Evolutionary conservation across 2,797 vertebrate genomes (phyloP).

Genomic region (Anguilla pacifica): DNA sequence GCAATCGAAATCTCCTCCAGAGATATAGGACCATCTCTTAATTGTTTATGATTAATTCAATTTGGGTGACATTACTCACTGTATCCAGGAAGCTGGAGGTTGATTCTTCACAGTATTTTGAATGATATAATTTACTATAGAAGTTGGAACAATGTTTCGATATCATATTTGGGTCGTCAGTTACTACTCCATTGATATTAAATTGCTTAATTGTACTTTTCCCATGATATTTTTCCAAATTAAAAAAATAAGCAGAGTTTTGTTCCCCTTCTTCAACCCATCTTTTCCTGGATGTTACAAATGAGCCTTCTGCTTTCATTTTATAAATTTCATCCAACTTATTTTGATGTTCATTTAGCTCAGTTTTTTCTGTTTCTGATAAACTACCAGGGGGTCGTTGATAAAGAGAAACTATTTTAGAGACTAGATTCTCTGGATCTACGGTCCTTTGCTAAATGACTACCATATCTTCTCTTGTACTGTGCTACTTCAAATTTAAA

Average conservation of each 20-base stretch:
- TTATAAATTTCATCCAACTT: slow-evolving; percentile 18
- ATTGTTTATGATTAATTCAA: background rate
- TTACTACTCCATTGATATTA: background rate
- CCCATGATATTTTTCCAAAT: background rate
- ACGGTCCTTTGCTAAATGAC: background rate
- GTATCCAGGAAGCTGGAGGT: background rate
- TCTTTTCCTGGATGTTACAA: slow-evolving; percentile 10
- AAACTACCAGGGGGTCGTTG: background rate
- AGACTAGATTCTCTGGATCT: background rate
- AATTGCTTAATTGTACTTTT: slow-evolving; percentile 15
- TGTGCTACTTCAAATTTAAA: slow-evolving; percentile 27
- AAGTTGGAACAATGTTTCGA: background rate
- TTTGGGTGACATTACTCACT: background rate
- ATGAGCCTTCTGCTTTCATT: slow-evolving; percentile 5
- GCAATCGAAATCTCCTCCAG: background rate
- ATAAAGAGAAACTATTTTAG: background rate
- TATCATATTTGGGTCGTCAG: slow-evolving; percentile 1
- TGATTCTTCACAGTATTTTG: background rate
- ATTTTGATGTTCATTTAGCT: background rate
- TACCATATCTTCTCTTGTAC: slow-evolving; percentile 11
- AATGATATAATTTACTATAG: slow-evolving; percentile 2
- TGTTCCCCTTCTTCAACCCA: slow-evolving; percentile 25
- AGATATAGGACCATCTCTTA: slow-evolving; percentile 15
- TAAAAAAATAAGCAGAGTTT: slow-evolving; percentile 20
- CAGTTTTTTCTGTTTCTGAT: background rate